These are phyloP conservation scores for Hirundo rustica DNA, from an alignment of 2,797 vertebrate genomes.

Conservation along the genomic window DNA sequence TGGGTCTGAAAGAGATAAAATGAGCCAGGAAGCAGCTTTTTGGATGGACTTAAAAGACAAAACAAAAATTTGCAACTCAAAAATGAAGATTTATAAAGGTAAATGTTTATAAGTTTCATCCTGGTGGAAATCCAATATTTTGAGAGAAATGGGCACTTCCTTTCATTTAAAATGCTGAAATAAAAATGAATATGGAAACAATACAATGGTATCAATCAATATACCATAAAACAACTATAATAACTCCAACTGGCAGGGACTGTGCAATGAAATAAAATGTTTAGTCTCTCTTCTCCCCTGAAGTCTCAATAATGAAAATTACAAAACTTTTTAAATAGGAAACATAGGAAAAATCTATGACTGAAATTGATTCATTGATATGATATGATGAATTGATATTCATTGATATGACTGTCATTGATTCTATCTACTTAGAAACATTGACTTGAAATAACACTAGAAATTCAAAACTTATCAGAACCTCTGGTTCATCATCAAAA, in stretches of 20 bases:
- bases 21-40: not conserved
- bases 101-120: not conserved
- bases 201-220: not conserved
- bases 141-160: not conserved
- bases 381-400: no score
- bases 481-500: slow-evolving; percentile 21
- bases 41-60: not conserved
- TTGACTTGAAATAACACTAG: not conserved
- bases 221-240: not conserved
- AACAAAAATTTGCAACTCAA: not conserved
- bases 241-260: not conserved
- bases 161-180: not conserved
- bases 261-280: not conserved
- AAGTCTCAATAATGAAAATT: not conserved
- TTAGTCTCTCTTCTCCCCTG: not conserved
- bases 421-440: not conserved
- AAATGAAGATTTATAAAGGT: slow-evolving; percentile 3
- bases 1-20: not conserved
- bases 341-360: not conserved
- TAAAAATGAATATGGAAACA: slow-evolving; percentile 1
- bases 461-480: slow-evolving; percentile 10
- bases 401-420: no score
- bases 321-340: not conserved
- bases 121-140: not conserved
- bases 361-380: not conserved